Evolutionary conservation across 2,888 invertebrate genomes (phyloP), one percentile per base, ranked within the genome.

Genomic region (Chymomyza procnemis): DNA sequence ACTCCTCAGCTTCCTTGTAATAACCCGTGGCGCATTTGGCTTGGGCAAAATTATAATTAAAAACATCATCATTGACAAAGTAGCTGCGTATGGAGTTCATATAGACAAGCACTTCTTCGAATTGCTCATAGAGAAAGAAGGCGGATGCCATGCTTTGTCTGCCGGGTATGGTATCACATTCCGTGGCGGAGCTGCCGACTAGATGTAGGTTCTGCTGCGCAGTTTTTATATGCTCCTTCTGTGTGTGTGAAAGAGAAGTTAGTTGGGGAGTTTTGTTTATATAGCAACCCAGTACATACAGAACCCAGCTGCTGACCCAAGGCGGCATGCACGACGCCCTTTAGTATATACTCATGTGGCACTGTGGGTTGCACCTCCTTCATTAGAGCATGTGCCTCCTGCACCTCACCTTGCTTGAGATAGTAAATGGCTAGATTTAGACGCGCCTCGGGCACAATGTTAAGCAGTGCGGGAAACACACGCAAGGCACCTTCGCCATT

Each of bases 71-170:
- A 89, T 95, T 96, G 84, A 95, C 95, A 89, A 98, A 97, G 91
- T 98, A 99, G 83, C 97, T 98, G 90, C 98, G 97, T 88, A 99
- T 98, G 0, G 99, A 99, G 90, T 97, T 97, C 82, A 99, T 93
- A 89, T 99, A 99, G 26, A 99, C 95, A 18, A 98, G 93, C 56
- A 98, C 99, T 91, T 99, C 98, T 87, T 99, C 98, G 90, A 97
- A 99, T 90, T 99, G 98, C 19, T 95, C 95, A 57, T 97, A 95
- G 3, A 99, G 92, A 91, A 99, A 99, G 92, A 97, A 97, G 3
- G 97, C 97, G 0, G 99, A 97, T 0, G 99, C 97, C 99, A 99
- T 99, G 90, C 99, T 98, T 91, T 99, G 98, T 30, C 99, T 93
- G 0, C 99, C 97, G 0, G 96, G 96, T 86, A 99, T 99, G 0